A percentile compares a stretch with the other conserved stretches of the same genome.
phyloP scores from a whole-genome alignment of 2,797 vertebrate species.

The Poeciliopsis infans region DNA sequence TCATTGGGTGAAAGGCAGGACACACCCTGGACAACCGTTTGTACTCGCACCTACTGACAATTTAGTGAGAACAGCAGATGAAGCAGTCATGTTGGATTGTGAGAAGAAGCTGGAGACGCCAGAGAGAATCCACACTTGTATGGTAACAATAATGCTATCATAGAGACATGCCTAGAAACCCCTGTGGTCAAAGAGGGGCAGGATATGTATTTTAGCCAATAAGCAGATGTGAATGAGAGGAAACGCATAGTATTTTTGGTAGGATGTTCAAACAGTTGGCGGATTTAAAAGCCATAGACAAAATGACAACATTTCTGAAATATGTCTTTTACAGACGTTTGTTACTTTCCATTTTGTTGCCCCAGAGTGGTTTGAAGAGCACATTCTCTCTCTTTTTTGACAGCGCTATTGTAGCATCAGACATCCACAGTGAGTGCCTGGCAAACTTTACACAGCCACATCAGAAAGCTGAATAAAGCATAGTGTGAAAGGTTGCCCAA shows the following conservation, averaged over 20 bases:
- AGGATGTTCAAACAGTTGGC: not conserved
- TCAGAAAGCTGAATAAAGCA: constrained; percentile 61
- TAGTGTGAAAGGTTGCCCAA: constrained; percentile 60
- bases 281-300: constrained; percentile 14
- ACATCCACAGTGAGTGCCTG: constrained; percentile 44
- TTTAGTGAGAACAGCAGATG: not conserved
- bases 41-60: no score
- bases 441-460: constrained; percentile 52
- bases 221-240: not conserved
- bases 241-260: no score
- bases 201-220: not conserved
- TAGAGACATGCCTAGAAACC: not conserved
- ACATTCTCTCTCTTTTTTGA: constrained; percentile 25
- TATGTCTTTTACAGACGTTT: constrained; percentile 10
- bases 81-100: no score
- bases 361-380: constrained; percentile 26
- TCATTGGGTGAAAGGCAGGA: no score
- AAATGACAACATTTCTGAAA: constrained; percentile 10
- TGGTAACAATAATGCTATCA: not conserved
- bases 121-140: not conserved
- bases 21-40: no score
- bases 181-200: not conserved
- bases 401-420: constrained; percentile 47
- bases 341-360: constrained; percentile 8
- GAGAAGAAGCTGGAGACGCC: not conserved